These are phyloP conservation scores for Thamnaconus septentrionalis DNA, from an alignment of 2,113 vertebrate genomes.

Conservation along the genomic window DNA sequence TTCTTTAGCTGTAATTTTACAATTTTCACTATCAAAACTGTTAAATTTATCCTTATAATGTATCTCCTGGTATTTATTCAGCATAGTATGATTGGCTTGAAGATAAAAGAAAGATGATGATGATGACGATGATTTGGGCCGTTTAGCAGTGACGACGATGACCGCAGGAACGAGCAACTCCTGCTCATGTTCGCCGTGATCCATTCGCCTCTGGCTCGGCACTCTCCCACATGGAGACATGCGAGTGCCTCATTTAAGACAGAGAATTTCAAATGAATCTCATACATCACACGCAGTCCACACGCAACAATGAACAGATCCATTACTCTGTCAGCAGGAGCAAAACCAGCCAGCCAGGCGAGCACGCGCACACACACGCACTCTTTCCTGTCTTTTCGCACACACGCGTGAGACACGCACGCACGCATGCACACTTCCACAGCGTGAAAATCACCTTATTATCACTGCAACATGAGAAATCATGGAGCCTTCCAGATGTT, in stretches of 20 bases:
- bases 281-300: conserved; percentile 72
- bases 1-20: too few relatives aligned
- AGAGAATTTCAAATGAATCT: conserved; percentile 75
- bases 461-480: conserved; percentile 62
- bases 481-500: conserved; percentile 70
- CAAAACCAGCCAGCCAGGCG: conserved; percentile 33
- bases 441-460: conserved; percentile 62
- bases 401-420: conserved; percentile 10
- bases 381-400: background rate
- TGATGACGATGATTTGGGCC: conserved; percentile 34
- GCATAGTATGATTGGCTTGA: conserved; percentile 52
- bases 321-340: conserved; percentile 75
- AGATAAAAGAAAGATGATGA: conserved; percentile 31
- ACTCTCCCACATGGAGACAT: conserved; percentile 53
- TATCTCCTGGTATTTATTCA: conserved; percentile 41
- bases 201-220: conserved; percentile 22
- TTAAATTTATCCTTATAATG: too few relatives aligned
- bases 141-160: conserved; percentile 37
- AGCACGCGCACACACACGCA: conserved; percentile 10
- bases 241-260: conserved; percentile 68
- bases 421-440: conserved; percentile 16
- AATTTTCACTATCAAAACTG: too few relatives aligned
- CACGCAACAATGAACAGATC: conserved; percentile 73
- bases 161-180: conserved; percentile 45
- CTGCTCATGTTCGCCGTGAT: conserved; percentile 42